Base-by-base conservation (phyloP, 2,888 invertebrate species). In the Melinaea menophilus region DNA sequence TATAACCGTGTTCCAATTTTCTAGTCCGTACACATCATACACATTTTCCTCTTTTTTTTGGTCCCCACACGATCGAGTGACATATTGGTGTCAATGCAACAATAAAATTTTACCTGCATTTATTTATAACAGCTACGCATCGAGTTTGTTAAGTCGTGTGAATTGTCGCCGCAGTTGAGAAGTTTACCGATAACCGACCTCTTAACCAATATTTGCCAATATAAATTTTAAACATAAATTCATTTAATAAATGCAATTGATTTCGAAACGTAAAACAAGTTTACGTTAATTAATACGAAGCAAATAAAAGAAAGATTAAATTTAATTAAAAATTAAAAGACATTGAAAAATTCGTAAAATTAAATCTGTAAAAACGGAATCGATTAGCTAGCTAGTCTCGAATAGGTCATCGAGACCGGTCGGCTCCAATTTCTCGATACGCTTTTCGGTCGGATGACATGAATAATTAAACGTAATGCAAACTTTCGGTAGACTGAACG, bases 71-170 rank as follows among this genome's bases (percentile, higher is more conserved):
- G 71, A 71, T 71, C 70, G 71, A 71, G 75, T 80, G 83, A 85
- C 80, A 77, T 82, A 85, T 87, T 79, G 85, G 85, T 90, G 89
- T 86, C 88, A 87, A 83, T 84, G 83, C 80, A 84, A 85, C 83
- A 85, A 87, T 88, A 87, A 88, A 86, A 84, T 81, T 86, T 81
- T 70, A 84, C 79, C 79, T 84, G 76, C 73, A 82, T 84, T 84
- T 85, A 84, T 84, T 83, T 79, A 79, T 81, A 78, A 82, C 76
- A 71, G 71, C 68, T 72, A 71, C 71, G 68, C 61, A 75, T 77
- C 73, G 69, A 71, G 75, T 79, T 79, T 79, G 75, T 78, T 74
- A 68, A 74, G 68, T 75, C 73, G 71, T 75, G 73, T 71, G 71
- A 74, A 76, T 72, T 76, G 76, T 75, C 74, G 69, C 69, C 70